A percentile compares a stretch with the other conserved stretches of the same genome.
These are phyloP conservation scores for Gasteruption jaculator DNA, from an alignment of 2,888 invertebrate species.

Conservation along the genomic window DNA sequence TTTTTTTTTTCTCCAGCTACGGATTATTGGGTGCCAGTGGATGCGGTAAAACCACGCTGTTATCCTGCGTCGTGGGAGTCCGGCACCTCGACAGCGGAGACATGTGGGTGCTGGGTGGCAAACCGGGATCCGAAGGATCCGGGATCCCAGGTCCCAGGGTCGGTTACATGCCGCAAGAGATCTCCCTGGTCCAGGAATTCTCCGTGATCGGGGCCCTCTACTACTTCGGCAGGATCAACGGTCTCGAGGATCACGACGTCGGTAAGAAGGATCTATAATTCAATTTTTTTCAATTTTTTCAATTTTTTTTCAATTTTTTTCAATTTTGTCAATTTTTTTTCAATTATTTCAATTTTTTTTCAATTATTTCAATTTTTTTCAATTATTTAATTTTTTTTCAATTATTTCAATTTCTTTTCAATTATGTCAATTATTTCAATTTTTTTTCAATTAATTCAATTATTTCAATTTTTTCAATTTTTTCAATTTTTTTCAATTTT, in stretches of 20 bases:
- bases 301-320: background rate
- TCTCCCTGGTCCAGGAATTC: constrained; percentile 75
- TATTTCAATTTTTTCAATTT: background rate
- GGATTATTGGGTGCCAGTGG: constrained; percentile 86
- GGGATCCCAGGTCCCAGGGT: constrained; percentile 69
- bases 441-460: background rate
- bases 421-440: background rate
- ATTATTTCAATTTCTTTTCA: background rate
- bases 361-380: background rate
- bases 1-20: constrained; percentile 63
- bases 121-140: constrained; percentile 61
- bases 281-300: background rate
- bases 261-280: too few relatives aligned
- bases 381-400: constrained; percentile 1
- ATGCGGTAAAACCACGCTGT: constrained; percentile 84
- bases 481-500: background rate
- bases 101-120: constrained; percentile 70
- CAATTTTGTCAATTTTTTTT: constrained; percentile 3
- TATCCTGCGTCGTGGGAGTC: constrained; percentile 80
- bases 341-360: background rate
- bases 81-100: constrained; percentile 69
- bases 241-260: constrained; percentile 64
- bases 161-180: constrained; percentile 90
- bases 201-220: constrained; percentile 77
- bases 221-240: constrained; percentile 84